Percentiles rank a stretch among this genome's conserved stretches.
Evolutionary conservation across 2,888 invertebrate species (phyloP).

Genomic region (Polydrusus tereticollis): DNA sequence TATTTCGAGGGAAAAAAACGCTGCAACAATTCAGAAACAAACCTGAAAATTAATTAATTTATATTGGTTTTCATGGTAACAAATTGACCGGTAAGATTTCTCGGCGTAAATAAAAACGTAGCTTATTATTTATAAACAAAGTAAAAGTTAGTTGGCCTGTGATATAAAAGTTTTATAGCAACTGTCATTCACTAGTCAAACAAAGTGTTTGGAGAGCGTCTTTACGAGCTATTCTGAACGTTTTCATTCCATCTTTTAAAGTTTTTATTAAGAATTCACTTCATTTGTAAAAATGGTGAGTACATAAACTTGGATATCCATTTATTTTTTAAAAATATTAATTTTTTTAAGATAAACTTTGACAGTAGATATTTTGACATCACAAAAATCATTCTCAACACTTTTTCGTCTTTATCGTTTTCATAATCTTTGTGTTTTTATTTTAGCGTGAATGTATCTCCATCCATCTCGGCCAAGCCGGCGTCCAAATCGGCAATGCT

Average conservation of each 20-base stretch:
- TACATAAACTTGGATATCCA: neutral
- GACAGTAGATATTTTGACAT: neutral
- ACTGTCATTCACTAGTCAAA: conserved; percentile 23
- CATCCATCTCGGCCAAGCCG: conserved; percentile 84
- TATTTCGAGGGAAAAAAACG: no score
- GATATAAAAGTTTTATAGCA: conserved; percentile 22
- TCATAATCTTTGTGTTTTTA: neutral
- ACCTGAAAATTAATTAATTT: no score
- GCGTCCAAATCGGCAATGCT: conserved; percentile 88
- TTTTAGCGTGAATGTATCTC: conserved; percentile 68
- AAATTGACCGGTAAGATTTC: no score
- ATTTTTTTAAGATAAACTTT: neutral
- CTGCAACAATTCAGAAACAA: no score
- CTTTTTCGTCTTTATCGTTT: no score
- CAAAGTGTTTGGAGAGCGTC: conserved; percentile 26
- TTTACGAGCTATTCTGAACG: conserved; percentile 24
- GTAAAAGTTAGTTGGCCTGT: conserved; percentile 4
- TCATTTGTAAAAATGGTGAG: conserved; percentile 20
- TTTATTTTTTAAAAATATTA: neutral
- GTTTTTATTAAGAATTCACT: neutral
- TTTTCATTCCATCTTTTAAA: neutral
- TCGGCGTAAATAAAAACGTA: no score
- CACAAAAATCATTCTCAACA: no score
- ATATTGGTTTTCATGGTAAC: no score
- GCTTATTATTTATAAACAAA: neutral